These are phyloP conservation scores for Caenorhabditis remanei DNA, from an alignment of 1,140 invertebrate genomes.

Conservation along the genomic window DNA sequence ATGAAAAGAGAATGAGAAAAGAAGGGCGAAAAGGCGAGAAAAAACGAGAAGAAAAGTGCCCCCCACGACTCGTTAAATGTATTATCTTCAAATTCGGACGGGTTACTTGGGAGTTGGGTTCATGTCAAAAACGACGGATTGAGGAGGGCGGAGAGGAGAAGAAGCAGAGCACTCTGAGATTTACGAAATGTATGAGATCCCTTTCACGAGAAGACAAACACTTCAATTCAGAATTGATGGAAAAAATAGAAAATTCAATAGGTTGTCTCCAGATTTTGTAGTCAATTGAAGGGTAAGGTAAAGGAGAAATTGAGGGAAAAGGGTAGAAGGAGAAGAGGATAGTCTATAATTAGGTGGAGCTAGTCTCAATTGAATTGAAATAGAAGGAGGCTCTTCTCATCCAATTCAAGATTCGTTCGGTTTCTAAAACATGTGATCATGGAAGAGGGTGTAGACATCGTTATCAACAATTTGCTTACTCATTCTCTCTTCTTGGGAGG, in stretches of 20 bases:
- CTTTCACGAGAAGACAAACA: neutral
- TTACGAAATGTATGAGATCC: constrained; percentile 15
- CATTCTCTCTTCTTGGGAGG: constrained; percentile 8
- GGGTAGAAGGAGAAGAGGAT: neutral
- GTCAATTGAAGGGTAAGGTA: neutral
- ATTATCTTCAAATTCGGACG: constrained; percentile 43
- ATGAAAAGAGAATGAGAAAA: constrained; percentile 38
- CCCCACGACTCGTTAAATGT: constrained; percentile 28
- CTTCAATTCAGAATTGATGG: constrained; percentile 50
- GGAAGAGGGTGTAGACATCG: neutral
- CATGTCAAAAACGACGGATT: constrained; percentile 17
- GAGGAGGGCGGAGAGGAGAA: neutral
- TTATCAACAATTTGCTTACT: neutral
- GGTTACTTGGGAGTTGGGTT: constrained; percentile 1
- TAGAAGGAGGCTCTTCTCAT: neutral
- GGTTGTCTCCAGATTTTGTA: neutral
- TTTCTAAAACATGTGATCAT: neutral
- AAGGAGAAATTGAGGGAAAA: neutral
- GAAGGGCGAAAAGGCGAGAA: neutral
- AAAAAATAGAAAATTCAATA: neutral
- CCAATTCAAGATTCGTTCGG: neutral
- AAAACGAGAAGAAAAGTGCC: neutral
- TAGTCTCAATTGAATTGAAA: neutral
- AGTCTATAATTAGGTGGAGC: constrained; percentile 26
- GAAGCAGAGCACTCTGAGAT: neutral